phyloP scores from a whole-genome alignment of 2,888 invertebrate genomes.

The Timandra comae region DNA sequence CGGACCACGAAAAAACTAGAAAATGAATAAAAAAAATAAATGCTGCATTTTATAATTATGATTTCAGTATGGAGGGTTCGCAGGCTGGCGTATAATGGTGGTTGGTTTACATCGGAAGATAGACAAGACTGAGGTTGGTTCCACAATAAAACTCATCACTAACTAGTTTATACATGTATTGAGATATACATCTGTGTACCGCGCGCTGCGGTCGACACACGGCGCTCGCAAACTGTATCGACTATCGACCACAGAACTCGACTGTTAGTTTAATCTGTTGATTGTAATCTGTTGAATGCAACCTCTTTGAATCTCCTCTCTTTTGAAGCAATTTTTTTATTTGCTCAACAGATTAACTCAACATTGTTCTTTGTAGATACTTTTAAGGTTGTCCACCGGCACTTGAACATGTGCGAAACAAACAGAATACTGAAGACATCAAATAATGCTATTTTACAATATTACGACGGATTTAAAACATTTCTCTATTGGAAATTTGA shows the following conservation, averaged over 20 bases:
- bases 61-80: slow-evolving; percentile 42
- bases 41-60: too few relatives aligned
- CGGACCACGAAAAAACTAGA: too few relatives aligned
- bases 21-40: too few relatives aligned
- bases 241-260: slow-evolving; percentile 19
- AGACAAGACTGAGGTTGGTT: slow-evolving; percentile 73
- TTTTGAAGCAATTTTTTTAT: slow-evolving; percentile 1
- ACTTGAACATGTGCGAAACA: not conserved
- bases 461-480: too few relatives aligned
- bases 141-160: slow-evolving; percentile 56
- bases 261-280: slow-evolving; percentile 13
- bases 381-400: slow-evolving; percentile 12
- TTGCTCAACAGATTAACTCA: slow-evolving; percentile 12
- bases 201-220: slow-evolving; percentile 19
- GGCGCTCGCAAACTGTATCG: slow-evolving; percentile 13
- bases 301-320: too few relatives aligned
- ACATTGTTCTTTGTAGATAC: slow-evolving; percentile 15
- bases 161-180: slow-evolving; percentile 58
- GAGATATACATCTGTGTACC: slow-evolving; percentile 44
- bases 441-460: not conserved
- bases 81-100: slow-evolving; percentile 47
- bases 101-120: slow-evolving; percentile 61
- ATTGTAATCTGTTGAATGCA: too few relatives aligned
- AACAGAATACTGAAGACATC: not conserved
- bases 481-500: too few relatives aligned